phyloP scores from a whole-genome alignment of 2,888 invertebrate genomes.

The Mechanitis messenoides region DNA sequence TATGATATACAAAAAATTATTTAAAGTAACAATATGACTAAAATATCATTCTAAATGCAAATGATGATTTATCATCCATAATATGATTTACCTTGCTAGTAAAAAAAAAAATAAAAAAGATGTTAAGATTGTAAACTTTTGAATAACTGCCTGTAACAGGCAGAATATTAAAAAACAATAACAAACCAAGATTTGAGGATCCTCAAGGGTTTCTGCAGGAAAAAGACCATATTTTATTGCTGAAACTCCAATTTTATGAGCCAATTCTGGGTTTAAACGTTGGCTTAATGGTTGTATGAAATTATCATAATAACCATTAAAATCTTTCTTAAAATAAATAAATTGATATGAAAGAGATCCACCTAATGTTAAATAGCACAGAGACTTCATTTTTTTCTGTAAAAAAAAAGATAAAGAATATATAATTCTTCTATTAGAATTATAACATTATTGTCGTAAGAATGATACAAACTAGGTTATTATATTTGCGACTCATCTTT shows the following conservation, averaged over 20 bases:
- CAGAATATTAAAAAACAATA: background rate
- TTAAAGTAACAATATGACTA: no score
- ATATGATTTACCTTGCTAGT: no score
- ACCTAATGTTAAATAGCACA: conserved; percentile 79
- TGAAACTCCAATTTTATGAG: conserved; percentile 87
- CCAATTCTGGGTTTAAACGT: conserved; percentile 85
- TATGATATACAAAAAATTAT: no score
- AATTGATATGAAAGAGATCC: conserved; percentile 81
- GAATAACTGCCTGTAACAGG: no score
- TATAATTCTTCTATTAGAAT: background rate
- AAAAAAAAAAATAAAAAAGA: no score
- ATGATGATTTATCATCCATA: no score
- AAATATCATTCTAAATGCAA: no score
- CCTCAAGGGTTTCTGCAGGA: conserved; percentile 75
- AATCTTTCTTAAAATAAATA: conserved; percentile 82
- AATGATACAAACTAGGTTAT: conserved; percentile 31
- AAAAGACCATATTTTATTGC: conserved; percentile 86
- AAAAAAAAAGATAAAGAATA: conserved; percentile 33
- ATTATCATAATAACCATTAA: conserved; percentile 86
- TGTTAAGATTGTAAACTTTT: no score
- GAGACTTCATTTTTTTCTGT: conserved; percentile 82
- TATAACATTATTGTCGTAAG: background rate
- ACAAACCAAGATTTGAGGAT: conserved; percentile 80
- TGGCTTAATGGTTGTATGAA: conserved; percentile 83
- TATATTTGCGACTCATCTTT: conserved; percentile 32